Percentiles rank a stretch among this genome's conserved stretches.
phyloP scores from a whole-genome alignment of 2,888 invertebrate species.

The Cheilosia vernalis region DNA sequence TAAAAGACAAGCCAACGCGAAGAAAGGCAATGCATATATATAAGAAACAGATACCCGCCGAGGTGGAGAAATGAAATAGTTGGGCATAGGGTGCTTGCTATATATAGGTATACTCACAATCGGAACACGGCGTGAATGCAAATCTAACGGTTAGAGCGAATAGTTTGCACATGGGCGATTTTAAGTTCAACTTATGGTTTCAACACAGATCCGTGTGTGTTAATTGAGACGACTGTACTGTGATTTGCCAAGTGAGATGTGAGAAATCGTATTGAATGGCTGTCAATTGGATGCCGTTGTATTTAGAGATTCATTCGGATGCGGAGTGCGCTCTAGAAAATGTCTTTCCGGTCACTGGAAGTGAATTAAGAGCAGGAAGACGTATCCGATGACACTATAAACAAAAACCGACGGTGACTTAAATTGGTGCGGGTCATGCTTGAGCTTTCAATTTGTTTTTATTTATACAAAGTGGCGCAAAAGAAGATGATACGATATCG shows the following conservation, averaged over 20 bases:
- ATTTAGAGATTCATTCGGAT: constrained; percentile 25
- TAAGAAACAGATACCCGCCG: constrained; percentile 30
- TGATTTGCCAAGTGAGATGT: constrained; percentile 64
- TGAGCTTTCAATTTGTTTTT: not conserved
- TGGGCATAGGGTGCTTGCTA: constrained; percentile 35
- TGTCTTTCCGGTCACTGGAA: constrained; percentile 56
- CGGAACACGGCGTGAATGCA: constrained; percentile 51
- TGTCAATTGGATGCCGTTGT: constrained; percentile 66
- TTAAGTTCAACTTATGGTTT: constrained; percentile 70
- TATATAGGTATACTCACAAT: constrained; percentile 18
- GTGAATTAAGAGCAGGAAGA: constrained; percentile 7
- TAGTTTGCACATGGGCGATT: constrained; percentile 69
- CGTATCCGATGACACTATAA: not conserved
- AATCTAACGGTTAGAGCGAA: constrained; percentile 63
- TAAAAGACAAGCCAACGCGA: constrained; percentile 14
- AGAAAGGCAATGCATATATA: constrained; percentile 46
- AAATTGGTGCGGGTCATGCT: not conserved
- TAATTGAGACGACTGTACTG: constrained; percentile 58
- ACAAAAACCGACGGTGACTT: not conserved
- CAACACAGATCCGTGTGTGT: constrained; percentile 54
- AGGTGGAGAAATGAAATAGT: constrained; percentile 10
- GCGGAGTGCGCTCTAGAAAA: constrained; percentile 32
- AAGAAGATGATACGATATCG: no score
- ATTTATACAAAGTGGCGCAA: no score
- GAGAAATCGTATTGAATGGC: constrained; percentile 60